Evolutionary conservation across 1,140 invertebrate species (phyloP).

Genomic region (Steinernema feltiae): DNA sequence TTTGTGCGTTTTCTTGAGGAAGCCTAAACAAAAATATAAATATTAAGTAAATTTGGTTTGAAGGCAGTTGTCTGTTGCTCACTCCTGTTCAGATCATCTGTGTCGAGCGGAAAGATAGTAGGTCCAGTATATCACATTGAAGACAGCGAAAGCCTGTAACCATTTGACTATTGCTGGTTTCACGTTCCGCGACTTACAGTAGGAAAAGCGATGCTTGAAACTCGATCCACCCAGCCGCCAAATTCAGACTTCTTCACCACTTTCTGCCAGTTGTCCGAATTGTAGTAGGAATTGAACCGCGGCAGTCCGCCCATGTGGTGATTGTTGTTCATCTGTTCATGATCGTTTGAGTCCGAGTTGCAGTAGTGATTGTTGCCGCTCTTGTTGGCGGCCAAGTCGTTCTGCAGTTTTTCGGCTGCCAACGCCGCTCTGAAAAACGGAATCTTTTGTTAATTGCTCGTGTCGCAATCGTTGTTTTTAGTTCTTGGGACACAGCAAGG

Average conservation of each 20-base stretch:
- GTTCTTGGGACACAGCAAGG: too few species aligned
- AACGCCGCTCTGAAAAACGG: neutral
- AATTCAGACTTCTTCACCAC: slow-evolving; percentile 35
- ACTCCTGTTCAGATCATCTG: neutral
- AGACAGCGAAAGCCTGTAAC: slow-evolving; percentile 50
- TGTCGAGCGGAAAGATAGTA: slow-evolving; percentile 39
- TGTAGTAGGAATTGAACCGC: slow-evolving; percentile 23
- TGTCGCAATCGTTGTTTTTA: too few species aligned
- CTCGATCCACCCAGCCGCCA: slow-evolving; percentile 46
- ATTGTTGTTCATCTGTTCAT: neutral
- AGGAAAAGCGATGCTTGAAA: slow-evolving; percentile 51
- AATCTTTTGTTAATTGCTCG: neutral
- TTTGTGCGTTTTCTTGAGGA: neutral
- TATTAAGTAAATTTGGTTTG: neutral
- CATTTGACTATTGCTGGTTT: neutral
- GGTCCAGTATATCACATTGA: slow-evolving; percentile 53
- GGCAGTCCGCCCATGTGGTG: too few species aligned
- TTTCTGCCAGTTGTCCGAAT: slow-evolving; percentile 24
- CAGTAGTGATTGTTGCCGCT: neutral
- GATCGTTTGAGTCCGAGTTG: slow-evolving; percentile 15
- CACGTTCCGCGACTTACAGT: slow-evolving; percentile 23
- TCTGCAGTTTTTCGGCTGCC: neutral
- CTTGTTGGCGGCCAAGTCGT: slow-evolving; percentile 3
- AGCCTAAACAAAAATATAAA: neutral
- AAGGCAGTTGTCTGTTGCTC: neutral